phyloP scores from a whole-genome alignment of 2,797 vertebrate species.

The Champsocephalus gunnari region DNA sequence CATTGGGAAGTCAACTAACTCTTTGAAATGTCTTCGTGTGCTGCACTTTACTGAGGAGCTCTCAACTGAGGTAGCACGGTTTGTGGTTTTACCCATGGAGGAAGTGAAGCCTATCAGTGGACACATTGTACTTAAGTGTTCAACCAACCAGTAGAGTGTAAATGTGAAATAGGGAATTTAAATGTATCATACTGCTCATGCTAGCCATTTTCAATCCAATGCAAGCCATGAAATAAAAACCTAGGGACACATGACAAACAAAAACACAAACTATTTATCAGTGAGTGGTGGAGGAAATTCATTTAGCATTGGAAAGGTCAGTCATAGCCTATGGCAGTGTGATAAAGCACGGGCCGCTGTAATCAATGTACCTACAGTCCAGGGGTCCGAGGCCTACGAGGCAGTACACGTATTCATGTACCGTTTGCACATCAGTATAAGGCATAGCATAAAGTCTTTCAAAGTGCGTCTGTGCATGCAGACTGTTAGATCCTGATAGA shows the following conservation, averaged over 20 bases:
- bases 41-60: not conserved
- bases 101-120: not conserved
- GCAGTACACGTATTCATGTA: not conserved
- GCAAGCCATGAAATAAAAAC: not conserved
- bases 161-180: too few species aligned
- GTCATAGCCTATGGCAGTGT: conserved; percentile 20
- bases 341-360: conserved; percentile 15
- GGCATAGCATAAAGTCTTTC: not conserved
- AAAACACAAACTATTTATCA: not conserved
- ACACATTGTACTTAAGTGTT: not conserved
- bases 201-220: too few species aligned
- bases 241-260: not conserved
- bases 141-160: not conserved
- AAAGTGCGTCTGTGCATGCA: too few species aligned
- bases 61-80: not conserved
- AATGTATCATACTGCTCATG: too few species aligned
- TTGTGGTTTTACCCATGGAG: not conserved
- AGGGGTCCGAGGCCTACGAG: conserved; percentile 24
- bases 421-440: not conserved
- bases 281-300: conserved; percentile 1
- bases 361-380: conserved; percentile 48
- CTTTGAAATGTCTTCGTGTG: conserved; percentile 28
- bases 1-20: conserved; percentile 22
- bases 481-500: too few species aligned
- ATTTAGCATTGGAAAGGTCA: conserved; percentile 29